Percentiles rank a stretch among this genome's conserved stretches.
Evolutionary conservation across 1,140 invertebrate genomes (phyloP).

Genomic region (Fopius arisanus): DNA sequence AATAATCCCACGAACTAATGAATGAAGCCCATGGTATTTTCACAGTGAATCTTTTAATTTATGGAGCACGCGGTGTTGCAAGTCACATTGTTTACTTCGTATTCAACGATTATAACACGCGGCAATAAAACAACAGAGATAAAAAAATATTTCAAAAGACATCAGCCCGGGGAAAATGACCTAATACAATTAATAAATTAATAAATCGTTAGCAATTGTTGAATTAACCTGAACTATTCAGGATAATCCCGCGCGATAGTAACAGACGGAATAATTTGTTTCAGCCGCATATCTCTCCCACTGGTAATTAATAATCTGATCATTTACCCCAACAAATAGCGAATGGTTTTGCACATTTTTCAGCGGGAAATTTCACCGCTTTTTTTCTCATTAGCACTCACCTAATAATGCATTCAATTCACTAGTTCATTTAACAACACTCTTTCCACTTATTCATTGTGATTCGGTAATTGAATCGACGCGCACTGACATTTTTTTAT

Average conservation of each 20-base stretch:
- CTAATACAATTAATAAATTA: neutral
- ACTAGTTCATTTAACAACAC: conserved; percentile 30
- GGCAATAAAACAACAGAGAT: neutral
- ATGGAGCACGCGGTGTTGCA: neutral
- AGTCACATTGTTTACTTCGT: conserved; percentile 22
- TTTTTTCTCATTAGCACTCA: conserved; percentile 21
- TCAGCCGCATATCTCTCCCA: conserved; percentile 19
- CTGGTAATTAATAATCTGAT: neutral
- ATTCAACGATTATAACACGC: neutral
- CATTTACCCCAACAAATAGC: neutral
- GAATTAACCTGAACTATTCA: conserved; percentile 3
- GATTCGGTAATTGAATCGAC: conserved; percentile 20
- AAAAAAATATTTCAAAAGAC: neutral
- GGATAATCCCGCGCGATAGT: neutral
- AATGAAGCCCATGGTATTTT: neutral
- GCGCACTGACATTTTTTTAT: conserved; percentile 33
- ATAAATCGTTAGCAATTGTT: neutral
- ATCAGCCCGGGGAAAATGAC: neutral
- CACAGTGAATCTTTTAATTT: too few relatives aligned
- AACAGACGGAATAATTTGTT: neutral
- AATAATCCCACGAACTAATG: conserved; percentile 13
- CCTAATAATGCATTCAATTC: conserved; percentile 26
- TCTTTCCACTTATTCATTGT: conserved; percentile 19
- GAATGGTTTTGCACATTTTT: neutral
- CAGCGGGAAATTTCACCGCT: conserved; percentile 31